Evolutionary conservation across 2,888 invertebrate genomes (phyloP), one percentile per base, ranked within the genome.

Genomic region (Hypselothyrea guttata): DNA sequence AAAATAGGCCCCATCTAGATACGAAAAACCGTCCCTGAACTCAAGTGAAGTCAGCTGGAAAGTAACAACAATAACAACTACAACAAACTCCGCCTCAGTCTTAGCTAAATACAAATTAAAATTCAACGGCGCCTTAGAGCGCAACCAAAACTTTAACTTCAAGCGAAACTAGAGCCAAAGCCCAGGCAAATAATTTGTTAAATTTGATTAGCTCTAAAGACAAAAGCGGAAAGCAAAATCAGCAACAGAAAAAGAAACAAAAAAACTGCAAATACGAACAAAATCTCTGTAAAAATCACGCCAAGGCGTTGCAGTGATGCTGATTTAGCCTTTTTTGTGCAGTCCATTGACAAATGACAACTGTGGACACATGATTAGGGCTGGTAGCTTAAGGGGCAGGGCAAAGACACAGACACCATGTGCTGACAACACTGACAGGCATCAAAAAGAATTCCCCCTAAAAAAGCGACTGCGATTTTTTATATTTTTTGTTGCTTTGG

Each of bases 11-110:
- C n/a, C n/a, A n/a, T n/a, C n/a, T n/a, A n/a, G n/a, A n/a, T n/a
- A n/a, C n/a, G n/a, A n/a, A n/a, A n/a, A n/a, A n/a, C n/a, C n/a
- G n/a, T n/a, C n/a, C n/a, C n/a, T n/a, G n/a, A n/a, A n/a, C n/a
- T n/a, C 69, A 59, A 66, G 82, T 73, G 65, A 71, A 84, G 64
- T 78, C 68, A 74, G 63, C 77, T 77, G 84, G 82, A 78, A 78
- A 64, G 56, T 53, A 46, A 28, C 48, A 58, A 15, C 55, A 45
- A 59, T 42, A 65, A 37, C 33, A 51, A 41, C 45, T 27, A 12
- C 31, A 48, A 46, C 35, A 13, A 52, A 31, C 27, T 27, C 35
- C 48, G 57, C 22, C 45, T n/a, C 18, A 60, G 52, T 59, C 60
- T 71, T 67, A 12, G 53, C 53, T 75, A 69, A 78, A 64, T 53